These are phyloP conservation scores for Cancer borealis DNA, from an alignment of 2,888 invertebrate species.

Conservation along the genomic window DNA sequence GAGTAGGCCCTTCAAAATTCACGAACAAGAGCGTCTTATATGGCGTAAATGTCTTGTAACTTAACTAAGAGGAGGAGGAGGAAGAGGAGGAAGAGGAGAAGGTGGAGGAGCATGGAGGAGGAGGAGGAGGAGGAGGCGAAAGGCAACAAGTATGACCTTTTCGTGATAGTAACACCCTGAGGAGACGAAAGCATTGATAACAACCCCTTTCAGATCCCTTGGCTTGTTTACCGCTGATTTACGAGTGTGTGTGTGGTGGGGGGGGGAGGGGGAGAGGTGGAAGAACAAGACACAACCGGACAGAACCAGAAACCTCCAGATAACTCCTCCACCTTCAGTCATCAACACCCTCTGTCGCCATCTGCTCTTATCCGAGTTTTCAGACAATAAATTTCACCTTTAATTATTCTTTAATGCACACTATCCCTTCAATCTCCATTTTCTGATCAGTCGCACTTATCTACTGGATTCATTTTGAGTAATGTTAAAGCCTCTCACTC, in stretches of 20 bases:
- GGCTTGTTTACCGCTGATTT: background rate
- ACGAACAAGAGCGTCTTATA: no score
- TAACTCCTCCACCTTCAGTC: background rate
- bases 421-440: background rate
- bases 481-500: background rate
- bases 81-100: background rate
- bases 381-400: background rate
- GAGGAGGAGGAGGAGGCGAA: background rate
- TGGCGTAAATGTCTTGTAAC: no score
- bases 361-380: background rate
- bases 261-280: background rate
- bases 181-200: background rate
- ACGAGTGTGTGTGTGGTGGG: background rate
- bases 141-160: background rate
- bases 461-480: background rate
- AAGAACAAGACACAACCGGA: background rate
- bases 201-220: background rate
- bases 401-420: background rate
- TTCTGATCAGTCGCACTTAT: background rate
- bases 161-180: background rate
- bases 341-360: background rate
- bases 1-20: no score
- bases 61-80: background rate
- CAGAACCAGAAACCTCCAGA: slow-evolving; percentile 2
- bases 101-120: background rate